phyloP scores from a whole-genome alignment of 2,113 vertebrate species.

The Eudyptes chrysolophus region DNA sequence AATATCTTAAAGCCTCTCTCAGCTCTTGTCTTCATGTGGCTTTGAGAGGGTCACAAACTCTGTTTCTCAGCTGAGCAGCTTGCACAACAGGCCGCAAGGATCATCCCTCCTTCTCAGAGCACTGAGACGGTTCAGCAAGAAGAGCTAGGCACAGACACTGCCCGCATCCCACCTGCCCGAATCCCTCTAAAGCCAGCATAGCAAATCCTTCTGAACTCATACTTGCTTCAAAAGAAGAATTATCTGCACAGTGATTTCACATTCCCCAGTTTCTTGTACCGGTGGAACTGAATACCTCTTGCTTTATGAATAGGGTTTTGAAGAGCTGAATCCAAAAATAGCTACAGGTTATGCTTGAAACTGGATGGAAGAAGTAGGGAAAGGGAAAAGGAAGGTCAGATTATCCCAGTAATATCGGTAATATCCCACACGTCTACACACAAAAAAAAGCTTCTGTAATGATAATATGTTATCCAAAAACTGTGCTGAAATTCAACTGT shows the following conservation, averaged over 20 bases:
- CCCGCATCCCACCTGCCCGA: neutral
- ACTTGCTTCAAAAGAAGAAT: neutral
- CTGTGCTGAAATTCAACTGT: neutral
- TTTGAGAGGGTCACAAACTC: neutral
- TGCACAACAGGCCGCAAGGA: neutral
- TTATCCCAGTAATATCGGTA: neutral
- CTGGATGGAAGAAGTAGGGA: neutral
- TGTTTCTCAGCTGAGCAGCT: neutral
- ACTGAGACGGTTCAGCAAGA: neutral
- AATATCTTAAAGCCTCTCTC: neutral
- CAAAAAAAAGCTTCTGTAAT: neutral
- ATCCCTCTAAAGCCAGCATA: neutral
- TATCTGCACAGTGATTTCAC: neutral
- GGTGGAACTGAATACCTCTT: neutral
- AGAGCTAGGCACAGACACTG: neutral
- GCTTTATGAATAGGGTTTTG: neutral
- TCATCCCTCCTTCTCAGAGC: neutral
- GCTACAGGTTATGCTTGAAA: neutral
- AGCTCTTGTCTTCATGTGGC: neutral
- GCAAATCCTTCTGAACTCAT: neutral
- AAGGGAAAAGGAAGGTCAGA: neutral
- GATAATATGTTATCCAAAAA: neutral
- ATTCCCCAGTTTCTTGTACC: neutral
- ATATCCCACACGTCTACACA: neutral
- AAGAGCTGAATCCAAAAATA: neutral